Conservation (phyloP, 2,113 vertebrate genomes). For the Protobothrops flavoviridis region DNA sequence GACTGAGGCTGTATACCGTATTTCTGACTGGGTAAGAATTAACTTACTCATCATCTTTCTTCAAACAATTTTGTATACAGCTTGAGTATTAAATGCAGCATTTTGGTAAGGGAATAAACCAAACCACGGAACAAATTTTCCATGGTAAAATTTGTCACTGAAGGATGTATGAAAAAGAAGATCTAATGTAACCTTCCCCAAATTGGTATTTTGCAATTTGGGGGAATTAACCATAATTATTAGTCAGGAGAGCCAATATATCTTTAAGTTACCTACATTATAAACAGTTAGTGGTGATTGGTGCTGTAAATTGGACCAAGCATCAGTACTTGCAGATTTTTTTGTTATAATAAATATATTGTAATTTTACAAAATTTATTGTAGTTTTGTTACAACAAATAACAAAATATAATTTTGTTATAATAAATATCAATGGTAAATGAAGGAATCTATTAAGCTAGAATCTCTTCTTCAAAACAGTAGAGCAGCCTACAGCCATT, state of each 20-base stretch:
- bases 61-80: neutral
- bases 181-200: neutral
- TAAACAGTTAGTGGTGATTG: neutral
- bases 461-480: neutral
- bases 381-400: neutral
- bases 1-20: neutral
- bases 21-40: neutral
- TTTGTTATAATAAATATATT: neutral
- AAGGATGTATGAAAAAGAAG: neutral
- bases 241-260: neutral
- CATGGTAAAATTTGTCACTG: neutral
- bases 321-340: neutral
- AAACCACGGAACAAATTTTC: neutral
- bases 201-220: neutral
- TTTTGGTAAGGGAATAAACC: neutral
- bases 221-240: neutral
- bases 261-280: neutral
- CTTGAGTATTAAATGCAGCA: neutral
- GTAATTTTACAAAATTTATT: neutral
- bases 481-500: neutral
- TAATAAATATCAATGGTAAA: neutral
- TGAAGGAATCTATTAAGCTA: neutral
- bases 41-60: neutral
- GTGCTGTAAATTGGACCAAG: neutral
- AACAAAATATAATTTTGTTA: neutral